phyloP scores from a whole-genome alignment of 1,140 invertebrate genomes.

The Plectrocnemia conspersa region DNA sequence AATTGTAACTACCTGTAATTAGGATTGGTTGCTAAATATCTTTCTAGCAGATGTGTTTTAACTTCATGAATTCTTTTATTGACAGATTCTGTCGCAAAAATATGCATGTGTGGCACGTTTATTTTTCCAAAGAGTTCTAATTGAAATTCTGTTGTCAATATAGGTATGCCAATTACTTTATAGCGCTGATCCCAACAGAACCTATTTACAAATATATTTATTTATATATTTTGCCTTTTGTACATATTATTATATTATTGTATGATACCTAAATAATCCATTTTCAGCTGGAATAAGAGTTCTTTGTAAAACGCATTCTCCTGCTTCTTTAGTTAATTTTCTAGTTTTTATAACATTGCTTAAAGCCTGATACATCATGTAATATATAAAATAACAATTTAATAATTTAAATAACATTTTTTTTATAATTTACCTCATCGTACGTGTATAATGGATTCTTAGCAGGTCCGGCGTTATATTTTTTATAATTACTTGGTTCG shows the following conservation, averaged over 20 bases:
- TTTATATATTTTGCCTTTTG: too few species aligned
- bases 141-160: slow-evolving; percentile 20
- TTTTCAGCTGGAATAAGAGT: slow-evolving; percentile 17
- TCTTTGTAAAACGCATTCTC: slow-evolving; percentile 13
- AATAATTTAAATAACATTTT: slow-evolving; percentile 5
- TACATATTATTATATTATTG: too few species aligned
- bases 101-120: slow-evolving; percentile 21
- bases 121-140: slow-evolving; percentile 14
- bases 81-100: slow-evolving; percentile 19
- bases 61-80: neutral
- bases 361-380: slow-evolving; percentile 22
- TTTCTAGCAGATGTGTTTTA: slow-evolving; percentile 9
- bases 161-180: slow-evolving; percentile 10
- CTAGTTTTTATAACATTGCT: slow-evolving; percentile 21
- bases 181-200: slow-evolving; percentile 32
- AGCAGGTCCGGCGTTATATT: slow-evolving; percentile 9
- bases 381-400: neutral
- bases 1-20: slow-evolving; percentile 15
- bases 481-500: slow-evolving; percentile 15
- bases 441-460: slow-evolving; percentile 20
- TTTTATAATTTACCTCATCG: slow-evolving; percentile 20
- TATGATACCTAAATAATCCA: slow-evolving; percentile 21
- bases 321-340: slow-evolving; percentile 24
- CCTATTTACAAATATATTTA: slow-evolving; percentile 12
- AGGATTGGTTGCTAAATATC: slow-evolving; percentile 20